Base-by-base conservation (phyloP, 2,797 vertebrate genomes). In the Discoglossus pictus region DNA sequence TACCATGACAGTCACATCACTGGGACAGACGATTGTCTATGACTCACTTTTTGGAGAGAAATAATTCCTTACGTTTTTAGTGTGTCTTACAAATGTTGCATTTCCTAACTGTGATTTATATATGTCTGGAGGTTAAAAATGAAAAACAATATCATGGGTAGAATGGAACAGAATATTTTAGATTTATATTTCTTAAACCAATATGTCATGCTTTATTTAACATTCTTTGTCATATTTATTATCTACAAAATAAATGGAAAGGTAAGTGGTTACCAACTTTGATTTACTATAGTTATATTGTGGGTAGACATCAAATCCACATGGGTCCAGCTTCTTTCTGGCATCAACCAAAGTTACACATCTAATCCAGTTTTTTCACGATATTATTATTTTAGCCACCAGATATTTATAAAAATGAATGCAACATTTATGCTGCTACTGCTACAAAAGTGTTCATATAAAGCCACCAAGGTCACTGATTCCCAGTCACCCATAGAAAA, bases 1-100 rank as follows among this genome's bases (percentile, higher is more conserved):
- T 59, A 64, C 35, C 31, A 59, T 71, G 61, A 71, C 68, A 71
- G 68, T 59, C 61, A 52, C 46, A 71, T 71, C 61, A 46, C 31
- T 35, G 51, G 61, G 31, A 64, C 20, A 23, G 36, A 71, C 36
- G 46, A 64, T 23, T 44, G 50, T 44, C 17, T 34, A 71, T 58
- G 61, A 52, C 55, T 58, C 20, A 52, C 40, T 15, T 27, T 38
- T 46, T 54, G 34, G 21, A 50, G 39, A 42, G 43, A 58, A 20
- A 59, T n/a, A 4, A 18, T 60, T 53, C 18, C 6, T n/a, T 25
- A 13, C 59, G 23, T 52, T 52, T 68, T 68, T 43, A 20, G 8
- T 31, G 6, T 36, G 7, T 25, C 34, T 60, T 52, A 11, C 23
- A 47, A 44, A 31, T 18, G 24, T 40, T 51, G 36, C 36, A 59